Evolutionary conservation across 2,797 vertebrate species (phyloP).

Genomic region (Tokudaia tokunoshimensis): DNA sequence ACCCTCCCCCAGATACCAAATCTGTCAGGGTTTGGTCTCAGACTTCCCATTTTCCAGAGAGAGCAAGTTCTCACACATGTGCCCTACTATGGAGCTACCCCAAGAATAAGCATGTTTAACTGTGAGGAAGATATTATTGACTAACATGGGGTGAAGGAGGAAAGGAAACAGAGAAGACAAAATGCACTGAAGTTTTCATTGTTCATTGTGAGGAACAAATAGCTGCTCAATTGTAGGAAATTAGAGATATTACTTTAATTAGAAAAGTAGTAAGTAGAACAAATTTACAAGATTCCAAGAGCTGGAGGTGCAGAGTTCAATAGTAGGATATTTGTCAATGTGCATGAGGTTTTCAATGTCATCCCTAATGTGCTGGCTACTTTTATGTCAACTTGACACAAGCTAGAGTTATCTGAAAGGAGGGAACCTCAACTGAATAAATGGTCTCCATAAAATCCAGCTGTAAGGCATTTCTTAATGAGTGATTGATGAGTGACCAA

Average conservation of each 20-base stretch:
- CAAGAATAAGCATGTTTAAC: background rate
- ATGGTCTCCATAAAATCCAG: background rate
- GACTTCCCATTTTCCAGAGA: background rate
- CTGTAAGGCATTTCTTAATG: background rate
- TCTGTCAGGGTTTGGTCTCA: background rate
- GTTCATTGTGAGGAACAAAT: background rate
- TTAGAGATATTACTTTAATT: background rate
- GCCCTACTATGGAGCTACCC: background rate
- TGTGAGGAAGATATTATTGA: background rate
- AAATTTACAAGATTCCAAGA: background rate
- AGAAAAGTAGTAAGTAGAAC: background rate
- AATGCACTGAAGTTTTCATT: background rate
- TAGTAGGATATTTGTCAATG: background rate
- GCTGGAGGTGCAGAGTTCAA: background rate
- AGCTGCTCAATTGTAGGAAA: background rate
- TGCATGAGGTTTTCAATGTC: background rate
- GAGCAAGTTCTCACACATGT: background rate
- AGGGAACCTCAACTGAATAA: background rate
- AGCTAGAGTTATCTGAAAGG: background rate
- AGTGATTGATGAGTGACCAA: too few relatives aligned
- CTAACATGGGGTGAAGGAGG: background rate
- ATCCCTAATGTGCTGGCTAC: background rate
- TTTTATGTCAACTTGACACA: background rate
- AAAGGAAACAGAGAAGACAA: background rate
- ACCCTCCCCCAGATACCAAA: background rate